Base-by-base conservation (phyloP, 2,888 invertebrate species). In the Mythimna lalbum region DNA sequence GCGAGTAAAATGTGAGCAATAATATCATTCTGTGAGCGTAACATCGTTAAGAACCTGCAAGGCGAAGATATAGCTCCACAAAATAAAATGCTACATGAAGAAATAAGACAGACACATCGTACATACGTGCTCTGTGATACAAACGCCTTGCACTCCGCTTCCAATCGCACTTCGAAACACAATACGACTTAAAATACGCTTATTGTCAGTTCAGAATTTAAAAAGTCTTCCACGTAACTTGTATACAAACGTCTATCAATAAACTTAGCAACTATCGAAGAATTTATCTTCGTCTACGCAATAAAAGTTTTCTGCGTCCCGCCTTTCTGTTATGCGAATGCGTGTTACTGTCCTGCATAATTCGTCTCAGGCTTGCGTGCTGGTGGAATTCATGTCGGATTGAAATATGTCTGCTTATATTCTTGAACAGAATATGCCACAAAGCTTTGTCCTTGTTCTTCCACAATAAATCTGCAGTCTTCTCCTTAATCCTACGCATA, bases 401-500 rank as follows among this genome's bases (percentile, higher is more conserved):
- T 79, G 96, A 92, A 88, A 96, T 93, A 87, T 96, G 96, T 85
- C 94, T 93, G 90, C 95, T 96, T 86, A 96, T 96, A 90, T 96
- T 96, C 88, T 96, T 96, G 87, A 96, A 96, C 79, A 96, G 87
- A 90, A 96, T 96, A 86, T 95, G 96, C 96, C 96, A 96, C 87
- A 96, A 85, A 64, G 96, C 95, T 92, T 95, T 96, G 87, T 96
- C 96, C 87, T 96, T 96, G 88, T 96, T 94, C 90, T 96, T 96
- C 96, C 96, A 96, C 91, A 96, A 93, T 93, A 96, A 94, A 94
- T 96, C 96, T 87, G 95, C 93, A 89, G 96, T 96, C 91, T 94
- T 95, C 92, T 96, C 96, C 90, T 95, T 96, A 93, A 96, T 96
- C 93, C 96, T 93, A 90, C 96, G 96, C 93, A 96, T 96, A 94